Evolutionary conservation across 2,113 vertebrate genomes (phyloP), one percentile per base, ranked within the genome.

Genomic region (Dunckerocampus dactyliophorus): DNA sequence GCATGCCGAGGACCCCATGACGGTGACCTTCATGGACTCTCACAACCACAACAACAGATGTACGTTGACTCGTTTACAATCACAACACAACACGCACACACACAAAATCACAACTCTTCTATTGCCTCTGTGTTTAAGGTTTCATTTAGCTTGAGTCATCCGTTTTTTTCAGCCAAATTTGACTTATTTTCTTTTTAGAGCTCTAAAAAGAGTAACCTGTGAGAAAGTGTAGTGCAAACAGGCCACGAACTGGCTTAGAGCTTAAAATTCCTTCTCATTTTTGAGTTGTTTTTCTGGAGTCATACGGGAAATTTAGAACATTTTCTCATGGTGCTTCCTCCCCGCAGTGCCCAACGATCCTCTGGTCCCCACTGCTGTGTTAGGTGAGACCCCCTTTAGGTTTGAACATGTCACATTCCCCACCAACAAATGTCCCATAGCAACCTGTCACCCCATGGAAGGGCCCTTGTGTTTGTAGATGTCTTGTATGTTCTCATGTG

Each of bases 1-100:
- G 61, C 96, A 98, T 21, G 93, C 93, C 0, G 97, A 99, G 43
- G 97, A 99, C 67, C 96, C 95, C 1, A 89, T 98, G 72, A 93
- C 95, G n/a, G 93, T 98, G 82, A 98, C 95, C 0, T 99, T 96
- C 78, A 98, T 98, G 95, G 97, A 99, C 82, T 94, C 95, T 0
- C 97, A 99, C 82, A 99, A 93, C 85, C 97, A 97, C 88, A 98
- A 89, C 80, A 95, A 94, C 77, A 92, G 96, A 91, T 97, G 96
- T 99, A 93, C 93, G 95, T 95, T 87, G n/a, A 58, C 3, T 34
- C 13, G 6, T 60, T 31, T 16, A 6, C 1, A 24, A 12, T 43
- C 37, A 39, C 9, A 39, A 28, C 24, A 28, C 24, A n/a, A n/a
- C n/a, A n/a, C n/a, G n/a, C n/a, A n/a, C n/a, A n/a, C n/a, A n/a